Base-by-base conservation (phyloP, 2,888 invertebrate species). In the Bombylius discolor region DNA sequence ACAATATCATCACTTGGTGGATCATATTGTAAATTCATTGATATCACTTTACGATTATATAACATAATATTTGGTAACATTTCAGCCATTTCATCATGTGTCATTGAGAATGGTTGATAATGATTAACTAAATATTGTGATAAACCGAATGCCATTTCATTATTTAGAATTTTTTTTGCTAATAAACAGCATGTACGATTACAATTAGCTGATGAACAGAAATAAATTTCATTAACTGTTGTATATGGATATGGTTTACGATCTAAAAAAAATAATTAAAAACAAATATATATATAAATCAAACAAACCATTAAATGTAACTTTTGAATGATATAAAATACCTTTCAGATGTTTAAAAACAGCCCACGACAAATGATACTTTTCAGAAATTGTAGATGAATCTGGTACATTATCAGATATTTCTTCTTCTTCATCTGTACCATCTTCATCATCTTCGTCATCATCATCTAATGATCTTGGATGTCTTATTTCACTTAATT, bases 361-460 rank as follows among this genome's bases (percentile, higher is more conserved):
- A 31, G 70, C 72, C 74, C 74, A 74, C 53, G 72, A 68, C 46
- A 74, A 64, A 59, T 74, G 74, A 62, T 74, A 74, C 49, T 64
- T 52, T 50, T 60, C 50, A 55, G 53, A 49, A 52, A 55, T 12
- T 53, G 32, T 7, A 11, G 33, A 56, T 46, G 46, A 42, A 5
- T 58, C 56, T 12, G 44, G 9, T 12, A 46, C 46, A 39, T 50
- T 56, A 31, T 56, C 58, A 44, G 48, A 49, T 34, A 58, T 32
- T 46, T 59, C 59, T 44, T 59, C 57, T 8, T 56, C 61, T 13
- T 57, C 47, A 8, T 14, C 36, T 48, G 51, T 23, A 23, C 3
- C 23, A 23, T 59, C 58, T 11, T 59, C 60, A 4, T 59, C 59
- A 48, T 62, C 58, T 44, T 59, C 59, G 34, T 58, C 56, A 9